A percentile compares a stretch with the other conserved stretches of the same genome.
Evolutionary conservation across 2,888 invertebrate genomes (phyloP).

Genomic region (Parnassius orleans): DNA sequence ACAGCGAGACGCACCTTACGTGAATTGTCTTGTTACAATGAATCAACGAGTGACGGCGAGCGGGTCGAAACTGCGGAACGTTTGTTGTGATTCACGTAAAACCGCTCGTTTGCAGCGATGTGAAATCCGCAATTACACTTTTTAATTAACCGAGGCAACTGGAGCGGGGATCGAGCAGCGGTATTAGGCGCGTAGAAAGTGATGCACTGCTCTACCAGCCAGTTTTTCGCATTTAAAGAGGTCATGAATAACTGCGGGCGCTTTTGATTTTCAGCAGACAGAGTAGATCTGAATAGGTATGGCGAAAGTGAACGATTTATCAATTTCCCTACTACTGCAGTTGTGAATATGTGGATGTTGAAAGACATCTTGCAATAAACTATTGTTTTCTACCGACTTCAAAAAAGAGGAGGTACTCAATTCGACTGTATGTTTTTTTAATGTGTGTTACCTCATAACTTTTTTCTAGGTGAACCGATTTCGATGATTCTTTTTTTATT

Average conservation of each 20-base stretch:
- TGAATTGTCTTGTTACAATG: constrained; percentile 45
- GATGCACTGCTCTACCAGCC: constrained; percentile 47
- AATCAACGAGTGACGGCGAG: constrained; percentile 58
- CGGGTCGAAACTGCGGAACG: constrained; percentile 36
- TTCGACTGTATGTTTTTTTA: no score
- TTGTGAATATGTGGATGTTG: not conserved
- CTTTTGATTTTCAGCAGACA: constrained; percentile 14
- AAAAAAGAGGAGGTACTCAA: no score
- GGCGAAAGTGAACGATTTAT: constrained; percentile 6
- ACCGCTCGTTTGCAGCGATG: constrained; percentile 69
- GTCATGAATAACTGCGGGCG: constrained; percentile 5
- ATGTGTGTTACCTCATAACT: no score
- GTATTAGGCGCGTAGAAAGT: constrained; percentile 70
- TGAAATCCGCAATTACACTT: constrained; percentile 69
- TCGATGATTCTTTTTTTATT: no score
- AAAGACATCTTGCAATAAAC: not conserved
- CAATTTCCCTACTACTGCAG: constrained; percentile 2
- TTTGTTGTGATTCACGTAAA: constrained; percentile 73
- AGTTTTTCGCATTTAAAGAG: constrained; percentile 8
- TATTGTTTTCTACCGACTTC: no score
- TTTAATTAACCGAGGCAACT: constrained; percentile 77
- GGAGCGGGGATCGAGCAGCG: constrained; percentile 70
- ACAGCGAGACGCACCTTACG: constrained; percentile 33
- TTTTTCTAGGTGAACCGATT: no score
- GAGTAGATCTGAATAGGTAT: not conserved